phyloP scores from a whole-genome alignment of 2,888 invertebrate species.

The Celastrina argiolus region DNA sequence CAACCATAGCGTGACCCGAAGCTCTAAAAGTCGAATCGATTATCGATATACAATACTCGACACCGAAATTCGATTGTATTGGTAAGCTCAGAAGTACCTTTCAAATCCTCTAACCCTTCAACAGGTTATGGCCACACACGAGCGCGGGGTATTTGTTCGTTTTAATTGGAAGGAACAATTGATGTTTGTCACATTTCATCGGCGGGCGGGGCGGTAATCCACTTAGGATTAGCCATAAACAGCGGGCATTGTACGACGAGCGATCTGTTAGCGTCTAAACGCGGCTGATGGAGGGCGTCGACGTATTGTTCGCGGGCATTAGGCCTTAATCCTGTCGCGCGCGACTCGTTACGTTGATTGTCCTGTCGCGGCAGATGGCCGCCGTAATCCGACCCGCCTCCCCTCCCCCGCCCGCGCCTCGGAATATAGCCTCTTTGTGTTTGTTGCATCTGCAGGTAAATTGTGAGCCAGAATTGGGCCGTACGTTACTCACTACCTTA shows the following conservation, averaged over 20 bases:
- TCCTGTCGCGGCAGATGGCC: slow-evolving; percentile 72
- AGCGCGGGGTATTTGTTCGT: slow-evolving; percentile 5
- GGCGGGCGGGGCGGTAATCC: slow-evolving; percentile 60
- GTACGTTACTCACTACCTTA: slow-evolving; percentile 58
- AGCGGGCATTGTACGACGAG: slow-evolving; percentile 64
- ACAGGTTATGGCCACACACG: background rate
- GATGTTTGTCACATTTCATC: slow-evolving; percentile 34
- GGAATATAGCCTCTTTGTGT: slow-evolving; percentile 72
- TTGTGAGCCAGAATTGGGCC: slow-evolving; percentile 71
- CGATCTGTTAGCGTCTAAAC: slow-evolving; percentile 71
- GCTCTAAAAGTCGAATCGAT: background rate
- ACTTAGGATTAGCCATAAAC: slow-evolving; percentile 73
- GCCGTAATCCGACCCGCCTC: slow-evolving; percentile 65
- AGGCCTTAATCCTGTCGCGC: slow-evolving; percentile 73
- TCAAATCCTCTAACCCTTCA: background rate
- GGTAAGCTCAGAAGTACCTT: background rate
- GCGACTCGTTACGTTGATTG: slow-evolving; percentile 74
- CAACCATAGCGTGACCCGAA: background rate
- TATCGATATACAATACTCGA: background rate
- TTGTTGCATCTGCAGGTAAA: slow-evolving; percentile 77
- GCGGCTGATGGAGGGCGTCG: slow-evolving; percentile 47
- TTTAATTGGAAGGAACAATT: slow-evolving; percentile 32
- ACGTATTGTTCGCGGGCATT: slow-evolving; percentile 70
- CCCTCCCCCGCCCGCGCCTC: slow-evolving; percentile 44
- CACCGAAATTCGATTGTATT: background rate